A percentile compares a stretch with the other conserved stretches of the same genome.
Conservation (phyloP, 2,888 invertebrate species). For the Timema podura region DNA sequence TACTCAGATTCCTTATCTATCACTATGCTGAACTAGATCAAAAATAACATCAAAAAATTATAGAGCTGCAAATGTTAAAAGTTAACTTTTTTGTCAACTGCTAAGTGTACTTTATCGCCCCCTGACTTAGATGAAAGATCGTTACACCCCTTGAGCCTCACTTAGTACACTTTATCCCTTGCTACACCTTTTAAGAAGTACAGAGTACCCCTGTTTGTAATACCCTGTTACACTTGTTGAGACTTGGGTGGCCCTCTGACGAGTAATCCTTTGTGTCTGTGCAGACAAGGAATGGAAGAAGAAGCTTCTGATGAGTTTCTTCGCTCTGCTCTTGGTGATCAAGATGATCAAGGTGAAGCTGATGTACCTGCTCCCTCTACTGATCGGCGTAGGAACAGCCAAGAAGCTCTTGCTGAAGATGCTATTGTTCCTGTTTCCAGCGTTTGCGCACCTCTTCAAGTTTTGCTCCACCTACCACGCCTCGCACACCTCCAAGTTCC, state of each 20-base stretch:
- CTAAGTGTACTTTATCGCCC: too few relatives aligned
- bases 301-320: conserved; percentile 67
- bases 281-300: conserved; percentile 58
- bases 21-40: too few relatives aligned
- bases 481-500: conserved; percentile 61
- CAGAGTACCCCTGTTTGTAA: too few relatives aligned
- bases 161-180: too few relatives aligned
- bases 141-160: not conserved
- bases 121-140: too few relatives aligned
- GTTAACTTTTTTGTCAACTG: too few relatives aligned
- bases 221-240: not conserved
- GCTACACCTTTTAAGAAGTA: too few relatives aligned
- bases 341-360: conserved; percentile 77
- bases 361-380: conserved; percentile 71
- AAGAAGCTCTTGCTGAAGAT: conserved; percentile 80
- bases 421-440: conserved; percentile 76
- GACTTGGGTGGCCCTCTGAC: not conserved
- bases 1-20: too few relatives aligned
- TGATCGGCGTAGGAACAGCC: conserved; percentile 76
- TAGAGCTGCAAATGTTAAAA: too few relatives aligned
- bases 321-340: conserved; percentile 71
- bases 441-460: conserved; percentile 77
- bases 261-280: not conserved
- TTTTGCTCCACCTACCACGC: conserved; percentile 75
- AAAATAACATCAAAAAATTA: too few relatives aligned